phyloP scores from a whole-genome alignment of 2,113 vertebrate genomes.

The Saccopteryx bilineata region DNA sequence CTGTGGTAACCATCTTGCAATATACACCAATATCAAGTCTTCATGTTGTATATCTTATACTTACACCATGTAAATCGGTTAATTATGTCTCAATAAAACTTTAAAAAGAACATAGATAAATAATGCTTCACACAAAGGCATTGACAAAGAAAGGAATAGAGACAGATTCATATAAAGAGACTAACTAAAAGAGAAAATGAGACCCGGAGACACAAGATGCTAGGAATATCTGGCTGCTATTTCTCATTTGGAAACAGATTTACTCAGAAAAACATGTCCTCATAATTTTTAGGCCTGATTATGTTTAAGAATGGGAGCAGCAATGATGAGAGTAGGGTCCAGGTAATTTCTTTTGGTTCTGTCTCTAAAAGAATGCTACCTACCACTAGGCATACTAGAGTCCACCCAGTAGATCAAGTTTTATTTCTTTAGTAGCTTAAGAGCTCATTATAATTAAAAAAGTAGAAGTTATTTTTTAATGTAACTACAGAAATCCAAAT shows the following conservation, averaged over 20 bases:
- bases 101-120: neutral
- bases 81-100: neutral
- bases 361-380: neutral
- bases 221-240: neutral
- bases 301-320: neutral
- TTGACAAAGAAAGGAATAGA: neutral
- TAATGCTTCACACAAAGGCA: neutral
- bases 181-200: neutral
- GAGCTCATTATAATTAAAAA: neutral
- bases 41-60: neutral
- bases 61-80: neutral
- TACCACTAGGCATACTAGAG: neutral
- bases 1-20: neutral
- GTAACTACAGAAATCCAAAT: neutral
- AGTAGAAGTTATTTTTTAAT: neutral
- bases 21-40: neutral
- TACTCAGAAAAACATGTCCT: neutral
- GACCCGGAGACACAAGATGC: neutral
- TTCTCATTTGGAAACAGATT: neutral
- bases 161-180: neutral
- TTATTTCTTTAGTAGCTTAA: neutral
- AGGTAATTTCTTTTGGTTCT: neutral
- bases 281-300: neutral
- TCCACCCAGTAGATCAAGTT: neutral
- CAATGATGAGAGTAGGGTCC: neutral